Evolutionary conservation across 2,113 vertebrate species (phyloP), one percentile per base, ranked within the genome.

Genomic region (Mustela lutreola): DNA sequence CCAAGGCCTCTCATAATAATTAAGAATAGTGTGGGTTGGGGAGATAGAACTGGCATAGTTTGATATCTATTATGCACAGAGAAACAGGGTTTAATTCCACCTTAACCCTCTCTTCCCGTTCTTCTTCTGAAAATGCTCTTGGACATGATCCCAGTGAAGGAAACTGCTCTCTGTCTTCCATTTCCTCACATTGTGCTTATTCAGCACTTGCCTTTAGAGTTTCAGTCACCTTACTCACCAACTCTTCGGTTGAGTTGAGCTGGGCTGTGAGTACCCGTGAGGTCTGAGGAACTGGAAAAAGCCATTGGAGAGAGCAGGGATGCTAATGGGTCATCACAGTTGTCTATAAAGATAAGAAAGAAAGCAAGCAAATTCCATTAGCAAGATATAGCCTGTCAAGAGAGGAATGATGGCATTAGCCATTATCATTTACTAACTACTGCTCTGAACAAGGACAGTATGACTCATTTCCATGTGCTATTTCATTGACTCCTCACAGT

Each of bases 261-360:
- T 7, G 99, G 98, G 42, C 99, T 99, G 11, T 99, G 99, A 63
- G 98, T 98, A 96, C 98, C 98, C 65, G 98, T 99, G 95, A 99
- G 93, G 92, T 99, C 99, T 22, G 99, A 99, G n/a, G 99, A 99
- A 98, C 99, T 99, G 96, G 98, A 99, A 98, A 99, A 99, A 63
- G 99, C 99, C 84, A 99, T 97, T 62, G 99, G 99, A 62, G 98
- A 99, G 8, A 99, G 98, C 50, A 98, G 91, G 60, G 99, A 99
- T 9, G 99, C 98, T 92, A 99, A 96, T 0, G 99, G 99, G 65
- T 99, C 99, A 97, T 99, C 99, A 98, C 99, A 99, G 96, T 99
- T 99, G 98, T 99, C 99, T 98, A 16, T 50, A 96, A 99, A 94
- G 76, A 95, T 90, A 90, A 58, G 84, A 96, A 97, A 83, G 22